Evolutionary conservation across 1,140 invertebrate species (phyloP), one percentile per base, ranked within the genome.

Genomic region (Ostrea denselamellosa): DNA sequence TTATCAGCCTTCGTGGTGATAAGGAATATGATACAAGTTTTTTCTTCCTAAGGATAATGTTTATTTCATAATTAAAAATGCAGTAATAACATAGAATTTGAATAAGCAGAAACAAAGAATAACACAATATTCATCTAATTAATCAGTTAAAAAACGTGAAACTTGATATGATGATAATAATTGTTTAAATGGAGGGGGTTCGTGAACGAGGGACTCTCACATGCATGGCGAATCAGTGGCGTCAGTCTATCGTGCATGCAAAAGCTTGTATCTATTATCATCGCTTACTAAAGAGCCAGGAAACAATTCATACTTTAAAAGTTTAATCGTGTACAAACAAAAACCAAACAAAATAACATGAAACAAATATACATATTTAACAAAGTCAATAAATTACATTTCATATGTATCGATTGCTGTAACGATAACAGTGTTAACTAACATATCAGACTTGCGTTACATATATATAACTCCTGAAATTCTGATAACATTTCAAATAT

Each of bases 341-440:
- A n/a, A n/a, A n/a, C n/a, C n/a, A n/a, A n/a, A n/a, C 58, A n/a
- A 34, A 22, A 25, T 77, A 77, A 77, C 68, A 34, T 77, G 22
- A 77, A 22, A 77, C 5, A 77, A 22, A 77, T 28, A 77, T 77
- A 77, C 19, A 77, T 34, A 77, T 9, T 28, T 77, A 77, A 77
- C 68, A 77, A 34, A 77, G 34, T 77, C 8, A 77, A 77, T 77
- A 77, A 77, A 77, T 77, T 28, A 77, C 28, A 77, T 77, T 8
- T 14, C 14, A 77, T 34, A 14, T 14, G 22, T 77, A 44, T 25
- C 22, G 25, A 25, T 28, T 28, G 68, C 68, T 28, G 9, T 77
- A 77, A 28, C 25, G 22, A 77, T 62, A 77, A 28, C 68, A 77
- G 1, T 77, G 68, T 25, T 77, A 77, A 77, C 68, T 34, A 77